Evolutionary conservation across 64 coral and sea anemone genomes (phyloP), one percentile per base, ranked within the genome.

Genomic region (Actinia equina): DNA sequence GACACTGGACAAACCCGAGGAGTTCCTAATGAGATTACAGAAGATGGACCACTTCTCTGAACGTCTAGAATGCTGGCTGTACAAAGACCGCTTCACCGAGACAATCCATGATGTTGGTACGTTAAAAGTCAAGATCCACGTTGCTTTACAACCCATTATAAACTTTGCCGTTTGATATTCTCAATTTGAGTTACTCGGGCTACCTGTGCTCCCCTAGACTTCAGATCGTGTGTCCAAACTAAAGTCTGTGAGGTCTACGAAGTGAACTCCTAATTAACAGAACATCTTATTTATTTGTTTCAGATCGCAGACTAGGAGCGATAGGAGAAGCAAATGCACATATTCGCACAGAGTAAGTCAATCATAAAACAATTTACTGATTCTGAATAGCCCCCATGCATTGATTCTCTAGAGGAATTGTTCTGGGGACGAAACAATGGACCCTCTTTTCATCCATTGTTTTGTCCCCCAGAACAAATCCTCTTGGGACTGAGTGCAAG

Each of bases 1-100:
- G n/a, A 88, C 87, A n/a, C 86, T 99, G n/a, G 97, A 99, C 86
- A 99, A 99, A 84, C 97, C 97, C 15, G 97, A 99, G 49, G 97
- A 99, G 43, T 99, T 99, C 25, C 79, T 95, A 61, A 80, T 90
- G 26, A 90, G 94, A 37, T 69, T 99, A 53, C 93, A 89, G 44
- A 99, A 93, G 87, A 99, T 99, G 91, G 85, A 92, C 27, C 97
- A 99, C 87, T 99, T 99, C 69, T 83, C 88, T 3, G 97, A 99
- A 77, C 90, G 97, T 16, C 88, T 99, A 46, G 97, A 99, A 59
- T 93, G 91, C 67, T 99, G 97, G 97, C 79, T 99, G 22, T 95
- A 87, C 80, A 92, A 89, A 77, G 94, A 99, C 30, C 88, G 86
- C 46, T 95, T 95, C 81, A 83, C 91, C 44, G 97, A 99, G 55